Base-by-base conservation (phyloP, 1,140 invertebrate species). In the Druon quercuslanigerum region DNA sequence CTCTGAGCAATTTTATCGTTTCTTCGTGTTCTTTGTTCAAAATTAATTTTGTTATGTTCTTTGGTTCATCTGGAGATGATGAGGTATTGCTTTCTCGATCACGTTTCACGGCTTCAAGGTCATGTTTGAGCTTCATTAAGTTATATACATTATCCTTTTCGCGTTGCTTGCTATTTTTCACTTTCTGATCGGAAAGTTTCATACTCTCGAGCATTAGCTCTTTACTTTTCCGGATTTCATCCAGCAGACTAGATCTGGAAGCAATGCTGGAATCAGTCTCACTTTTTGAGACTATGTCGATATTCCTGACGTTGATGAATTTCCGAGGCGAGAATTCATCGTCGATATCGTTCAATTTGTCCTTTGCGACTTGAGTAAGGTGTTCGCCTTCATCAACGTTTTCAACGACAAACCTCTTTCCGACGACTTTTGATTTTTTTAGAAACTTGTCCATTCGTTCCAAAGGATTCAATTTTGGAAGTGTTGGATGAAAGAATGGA, bases 311-410 rank as follows among this genome's bases (percentile, higher is more conserved):
- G 6, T 86, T 88, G 0, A 83, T 85, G 50, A 91, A 87, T 71
- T 87, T 88, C 14, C 84, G 85, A 0, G 83, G 77, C 9, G 82
- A 12, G 46, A 79, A 82, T 25, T 87, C 86, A 16, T 82, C 79
- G 12, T 87, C 85, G 1, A 80, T 79, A 72, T 88, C 84, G 1
- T 81, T 82, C 0, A 84, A 75, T 33, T 78, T 85, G n/a, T 87
- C 84, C 11, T 75, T 85, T 0, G 86, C 79, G 66, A 89, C 83
- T 73, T 91, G 91, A 56, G 74, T 88, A 17, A 87, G 82, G 72
- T 91, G 90, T 12, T 92, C 89, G 16, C 79, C 85, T 74, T 92
- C 91, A 0, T 90, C 86, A 1, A 92, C 89, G 52, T 91, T 91
- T 13, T 89, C 84, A 1, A 91, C 91, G 3, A 90, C 33, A 20